Percentiles rank a stretch among this genome's conserved stretches.
Evolutionary conservation across 1,140 invertebrate species (phyloP).

Genomic region (Drosophila pseudoobscura): DNA sequence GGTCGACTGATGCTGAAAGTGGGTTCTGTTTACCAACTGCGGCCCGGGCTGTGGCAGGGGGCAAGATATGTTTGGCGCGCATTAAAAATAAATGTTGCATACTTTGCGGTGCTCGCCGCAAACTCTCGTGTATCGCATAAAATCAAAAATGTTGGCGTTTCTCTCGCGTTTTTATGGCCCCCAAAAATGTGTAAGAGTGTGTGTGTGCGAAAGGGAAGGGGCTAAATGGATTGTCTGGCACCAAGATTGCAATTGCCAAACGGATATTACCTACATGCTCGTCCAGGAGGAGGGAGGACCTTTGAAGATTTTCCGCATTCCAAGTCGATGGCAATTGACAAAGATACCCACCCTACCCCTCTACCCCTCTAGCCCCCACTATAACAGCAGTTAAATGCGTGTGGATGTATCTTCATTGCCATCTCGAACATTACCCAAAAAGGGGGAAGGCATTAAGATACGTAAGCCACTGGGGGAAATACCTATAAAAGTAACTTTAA

Average conservation of each 20-base stretch:
- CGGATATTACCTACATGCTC: slow-evolving; percentile 22
- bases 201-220: neutral
- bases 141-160: slow-evolving; percentile 34
- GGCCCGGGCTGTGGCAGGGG: neutral
- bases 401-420: too few relatives aligned
- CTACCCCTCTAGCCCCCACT: neutral
- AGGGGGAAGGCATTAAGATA: too few relatives aligned
- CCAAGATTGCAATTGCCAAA: slow-evolving; percentile 41
- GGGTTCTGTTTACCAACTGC: neutral
- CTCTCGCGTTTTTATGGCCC: slow-evolving; percentile 55
- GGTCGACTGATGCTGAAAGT: slow-evolving; percentile 17
- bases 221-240: slow-evolving; percentile 26
- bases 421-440: too few relatives aligned
- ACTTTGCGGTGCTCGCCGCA: slow-evolving; percentile 61
- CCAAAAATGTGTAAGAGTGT: slow-evolving; percentile 21
- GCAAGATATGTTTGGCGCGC: slow-evolving; percentile 50
- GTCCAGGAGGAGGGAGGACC: neutral
- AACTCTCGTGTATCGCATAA: slow-evolving; percentile 26
- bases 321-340: slow-evolving; percentile 15
- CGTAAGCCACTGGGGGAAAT: too few relatives aligned
- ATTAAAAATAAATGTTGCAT: slow-evolving; percentile 78
- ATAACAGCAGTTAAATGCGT: too few relatives aligned
- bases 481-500: too few relatives aligned
- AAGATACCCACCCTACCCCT: neutral
- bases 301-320: slow-evolving; percentile 10